A percentile compares a stretch with the other conserved stretches of the same genome.
These are phyloP conservation scores for Acyrthosiphon pisum DNA, from an alignment of 1,140 invertebrate genomes.

Conservation along the genomic window DNA sequence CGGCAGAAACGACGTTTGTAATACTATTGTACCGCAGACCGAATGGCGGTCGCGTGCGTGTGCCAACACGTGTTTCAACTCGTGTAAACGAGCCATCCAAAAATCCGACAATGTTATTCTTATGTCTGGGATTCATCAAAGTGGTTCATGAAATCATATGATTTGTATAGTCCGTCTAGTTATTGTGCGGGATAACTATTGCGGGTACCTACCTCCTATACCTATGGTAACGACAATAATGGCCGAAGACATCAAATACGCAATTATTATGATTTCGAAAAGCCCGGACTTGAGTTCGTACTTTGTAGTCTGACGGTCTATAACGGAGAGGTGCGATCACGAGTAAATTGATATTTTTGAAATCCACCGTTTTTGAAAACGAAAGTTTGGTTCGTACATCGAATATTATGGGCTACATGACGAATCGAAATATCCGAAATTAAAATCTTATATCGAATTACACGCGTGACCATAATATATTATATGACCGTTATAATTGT, in stretches of 20 bases:
- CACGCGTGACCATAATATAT: neutral
- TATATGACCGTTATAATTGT: neutral
- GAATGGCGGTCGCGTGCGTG: neutral
- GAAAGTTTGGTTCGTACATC: neutral
- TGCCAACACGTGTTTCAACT: neutral
- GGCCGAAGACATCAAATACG: neutral
- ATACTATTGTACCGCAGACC: neutral
- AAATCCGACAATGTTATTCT: neutral
- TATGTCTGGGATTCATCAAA: no score
- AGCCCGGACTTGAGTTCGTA: neutral
- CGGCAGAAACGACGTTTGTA: neutral
- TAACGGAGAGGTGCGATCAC: neutral
- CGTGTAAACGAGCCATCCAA: neutral
- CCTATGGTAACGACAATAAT: neutral
- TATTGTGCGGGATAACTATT: no score
- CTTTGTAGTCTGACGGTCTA: no score
- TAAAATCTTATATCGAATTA: neutral
- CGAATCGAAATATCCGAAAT: neutral
- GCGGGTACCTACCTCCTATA: no score
- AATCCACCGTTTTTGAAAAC: neutral
- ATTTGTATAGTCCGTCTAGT: no score
- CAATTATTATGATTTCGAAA: no score
- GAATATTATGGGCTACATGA: neutral
- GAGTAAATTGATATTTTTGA: neutral
- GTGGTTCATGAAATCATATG: no score